Percentiles rank a stretch among this genome's conserved stretches.
Evolutionary conservation across 2,113 vertebrate genomes (phyloP).

Genomic region (Vulpes lagopus): DNA sequence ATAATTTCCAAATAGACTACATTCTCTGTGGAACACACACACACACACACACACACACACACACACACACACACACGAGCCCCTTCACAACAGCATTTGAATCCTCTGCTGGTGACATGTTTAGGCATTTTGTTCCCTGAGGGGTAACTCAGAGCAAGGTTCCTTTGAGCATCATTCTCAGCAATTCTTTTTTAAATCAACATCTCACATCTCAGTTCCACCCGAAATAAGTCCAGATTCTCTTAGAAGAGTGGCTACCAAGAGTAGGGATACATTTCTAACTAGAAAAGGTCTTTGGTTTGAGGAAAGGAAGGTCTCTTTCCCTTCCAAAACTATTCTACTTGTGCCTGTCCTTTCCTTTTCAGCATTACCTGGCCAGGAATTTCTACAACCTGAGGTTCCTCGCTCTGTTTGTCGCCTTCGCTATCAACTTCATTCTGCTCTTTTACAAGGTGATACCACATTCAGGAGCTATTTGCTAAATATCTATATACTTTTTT

Average conservation of each 20-base stretch:
- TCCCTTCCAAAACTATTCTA: neutral
- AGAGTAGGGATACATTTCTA: neutral
- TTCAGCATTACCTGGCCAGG: slow-evolving; percentile 97
- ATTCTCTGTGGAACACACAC: fast-evolving
- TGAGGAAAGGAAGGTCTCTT: neutral
- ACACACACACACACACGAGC: fast-evolving
- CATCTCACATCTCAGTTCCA: neutral
- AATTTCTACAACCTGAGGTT: slow-evolving; percentile 99
- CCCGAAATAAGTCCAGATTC: neutral
- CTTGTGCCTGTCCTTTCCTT: slow-evolving; percentile 68
- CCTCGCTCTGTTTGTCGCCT: slow-evolving; percentile 97
- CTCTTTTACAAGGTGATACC: slow-evolving; percentile 98
- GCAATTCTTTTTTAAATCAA: neutral
- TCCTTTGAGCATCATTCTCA: neutral
- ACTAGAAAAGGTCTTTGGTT: neutral
- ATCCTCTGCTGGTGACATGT: neutral
- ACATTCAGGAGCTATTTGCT: neutral
- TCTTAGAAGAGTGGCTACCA: neutral
- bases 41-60: neutral
- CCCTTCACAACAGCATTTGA: neutral
- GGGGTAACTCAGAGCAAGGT: neutral
- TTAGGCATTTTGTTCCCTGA: neutral
- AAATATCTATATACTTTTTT: neutral
- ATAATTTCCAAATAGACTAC: neutral
- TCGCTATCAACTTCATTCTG: slow-evolving; percentile 99